phyloP scores from a whole-genome alignment of 2,888 invertebrate species.

The Nebria salina region DNA sequence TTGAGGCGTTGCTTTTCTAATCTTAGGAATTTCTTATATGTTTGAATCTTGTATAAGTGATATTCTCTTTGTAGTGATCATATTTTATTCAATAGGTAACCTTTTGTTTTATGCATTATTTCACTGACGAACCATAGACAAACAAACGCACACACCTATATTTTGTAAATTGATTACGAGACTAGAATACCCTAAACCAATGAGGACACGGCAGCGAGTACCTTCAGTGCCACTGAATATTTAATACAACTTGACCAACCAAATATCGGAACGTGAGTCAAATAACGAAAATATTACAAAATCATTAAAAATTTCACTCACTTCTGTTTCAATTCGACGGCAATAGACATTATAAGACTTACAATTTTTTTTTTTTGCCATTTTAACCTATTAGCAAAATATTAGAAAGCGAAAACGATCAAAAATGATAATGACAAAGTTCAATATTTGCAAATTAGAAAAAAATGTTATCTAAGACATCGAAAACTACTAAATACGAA shows the following conservation, averaged over 20 bases:
- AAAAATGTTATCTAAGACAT: background rate
- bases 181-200: conserved; percentile 18
- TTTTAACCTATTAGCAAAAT: background rate
- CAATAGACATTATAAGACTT: background rate
- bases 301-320: background rate
- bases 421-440: background rate
- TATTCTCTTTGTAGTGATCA: background rate
- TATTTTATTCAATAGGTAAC: background rate
- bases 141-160: background rate
- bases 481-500: background rate
- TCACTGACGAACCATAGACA: background rate
- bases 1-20: too few species aligned
- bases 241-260: conserved; percentile 23
- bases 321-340: background rate
- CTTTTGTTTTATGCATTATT: conserved; percentile 8
- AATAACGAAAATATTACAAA: background rate
- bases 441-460: background rate
- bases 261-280: conserved; percentile 12
- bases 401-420: background rate
- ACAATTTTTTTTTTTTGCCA: background rate
- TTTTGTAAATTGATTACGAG: conserved; percentile 22
- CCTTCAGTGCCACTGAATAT: conserved; percentile 29
- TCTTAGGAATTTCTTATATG: too few species aligned
- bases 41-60: background rate
- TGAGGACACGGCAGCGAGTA: background rate